Percentiles rank a stretch among this genome's conserved stretches.
Conservation (phyloP, 2,113 vertebrate species). For the Rhombomys opimus region DNA sequence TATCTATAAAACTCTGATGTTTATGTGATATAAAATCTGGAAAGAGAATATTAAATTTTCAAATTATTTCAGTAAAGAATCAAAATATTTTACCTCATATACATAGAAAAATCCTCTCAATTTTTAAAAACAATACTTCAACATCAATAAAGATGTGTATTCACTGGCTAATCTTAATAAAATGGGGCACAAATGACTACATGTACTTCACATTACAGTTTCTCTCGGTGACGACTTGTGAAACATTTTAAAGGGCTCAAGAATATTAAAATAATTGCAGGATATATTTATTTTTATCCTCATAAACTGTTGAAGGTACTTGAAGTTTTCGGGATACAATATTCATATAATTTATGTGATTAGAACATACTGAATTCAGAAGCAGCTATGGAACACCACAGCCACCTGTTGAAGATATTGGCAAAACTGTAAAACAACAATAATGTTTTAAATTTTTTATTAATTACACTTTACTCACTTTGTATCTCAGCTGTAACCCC, state of each 20-base stretch:
- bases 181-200: background rate
- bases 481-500: no score
- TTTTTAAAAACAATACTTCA: background rate
- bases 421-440: background rate
- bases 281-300: background rate
- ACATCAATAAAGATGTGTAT: background rate
- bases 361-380: background rate
- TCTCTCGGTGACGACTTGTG: no score
- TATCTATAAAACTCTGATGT: background rate
- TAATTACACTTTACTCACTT: no score
- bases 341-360: background rate
- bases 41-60: background rate
- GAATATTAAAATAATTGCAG: background rate
- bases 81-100: background rate
- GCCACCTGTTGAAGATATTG: background rate
- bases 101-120: background rate
- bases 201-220: background rate
- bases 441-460: no score
- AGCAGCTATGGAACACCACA: background rate
- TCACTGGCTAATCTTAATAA: background rate
- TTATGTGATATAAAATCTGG: background rate
- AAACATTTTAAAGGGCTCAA: background rate
- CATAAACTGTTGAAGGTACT: no score
- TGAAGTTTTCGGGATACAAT: no score
- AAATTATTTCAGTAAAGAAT: background rate